phyloP scores from a whole-genome alignment of 2,113 vertebrate genomes.

The Kobus ellipsiprymnus region DNA sequence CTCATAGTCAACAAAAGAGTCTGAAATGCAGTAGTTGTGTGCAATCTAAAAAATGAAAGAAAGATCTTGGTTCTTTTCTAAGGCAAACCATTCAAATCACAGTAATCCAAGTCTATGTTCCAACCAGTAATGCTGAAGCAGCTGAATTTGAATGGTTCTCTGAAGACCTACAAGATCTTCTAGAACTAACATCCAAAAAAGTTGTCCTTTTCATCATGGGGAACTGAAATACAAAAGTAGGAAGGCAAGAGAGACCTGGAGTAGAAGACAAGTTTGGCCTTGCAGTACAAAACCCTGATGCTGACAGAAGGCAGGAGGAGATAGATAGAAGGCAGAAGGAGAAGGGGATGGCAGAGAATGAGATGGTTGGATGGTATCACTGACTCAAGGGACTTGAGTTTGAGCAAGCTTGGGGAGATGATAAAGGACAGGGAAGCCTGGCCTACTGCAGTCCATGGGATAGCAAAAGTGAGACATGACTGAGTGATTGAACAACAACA shows the following conservation, averaged over 20 bases:
- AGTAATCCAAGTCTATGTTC: background rate
- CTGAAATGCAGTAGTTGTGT: background rate
- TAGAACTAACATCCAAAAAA: background rate
- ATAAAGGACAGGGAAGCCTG: background rate
- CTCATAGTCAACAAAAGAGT: background rate
- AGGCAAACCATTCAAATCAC: background rate
- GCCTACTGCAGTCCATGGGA: background rate
- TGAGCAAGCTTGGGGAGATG: background rate
- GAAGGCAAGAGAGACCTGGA: background rate
- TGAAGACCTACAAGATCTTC: background rate
- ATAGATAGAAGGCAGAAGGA: background rate
- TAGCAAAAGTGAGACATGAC: rapidly evolving
- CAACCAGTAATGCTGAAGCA: background rate
- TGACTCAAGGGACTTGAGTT: background rate
- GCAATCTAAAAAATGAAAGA: background rate
- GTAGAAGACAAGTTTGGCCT: background rate
- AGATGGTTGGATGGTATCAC: background rate
- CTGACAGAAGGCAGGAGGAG: background rate
- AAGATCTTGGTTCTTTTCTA: background rate
- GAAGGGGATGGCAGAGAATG: background rate
- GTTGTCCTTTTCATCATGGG: background rate
- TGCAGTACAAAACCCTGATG: background rate
- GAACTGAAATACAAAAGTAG: background rate
- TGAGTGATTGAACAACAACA: background rate
- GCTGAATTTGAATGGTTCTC: background rate